Conservation (phyloP, 1,140 invertebrate species). For the Caenorhabditis elegans region WBcel235 BX284605.5:8036501-8037000, state of each 20-base stretch:
- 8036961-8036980: constrained; percentile 68
- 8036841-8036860: constrained; percentile 78
- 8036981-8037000: constrained; percentile 71
- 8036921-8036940: constrained; percentile 77
- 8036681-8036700: constrained; percentile 74
- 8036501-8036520: too few relatives aligned
- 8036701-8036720: constrained; percentile 78
- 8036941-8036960: constrained; percentile 70
- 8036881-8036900: constrained; percentile 77
- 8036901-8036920: constrained; percentile 82
- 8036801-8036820: constrained; percentile 84
- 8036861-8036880: constrained; percentile 73
- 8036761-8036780: constrained; percentile 91
- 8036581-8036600: too few relatives aligned
- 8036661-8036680: constrained; percentile 75
- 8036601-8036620: too few relatives aligned
- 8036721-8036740: constrained; percentile 80
- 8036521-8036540: too few relatives aligned
- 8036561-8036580: too few relatives aligned
- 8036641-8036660: constrained; percentile 78
- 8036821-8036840: constrained; percentile 81
- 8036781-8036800: constrained; percentile 92
- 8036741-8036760: constrained; percentile 94
- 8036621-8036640: constrained; percentile 80
- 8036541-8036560: too few relatives aligned